A percentile compares a stretch with the other conserved stretches of the same genome.
Evolutionary conservation across 2,797 vertebrate genomes (phyloP).

Genomic region (Ptychobarbus kaznakovi): DNA sequence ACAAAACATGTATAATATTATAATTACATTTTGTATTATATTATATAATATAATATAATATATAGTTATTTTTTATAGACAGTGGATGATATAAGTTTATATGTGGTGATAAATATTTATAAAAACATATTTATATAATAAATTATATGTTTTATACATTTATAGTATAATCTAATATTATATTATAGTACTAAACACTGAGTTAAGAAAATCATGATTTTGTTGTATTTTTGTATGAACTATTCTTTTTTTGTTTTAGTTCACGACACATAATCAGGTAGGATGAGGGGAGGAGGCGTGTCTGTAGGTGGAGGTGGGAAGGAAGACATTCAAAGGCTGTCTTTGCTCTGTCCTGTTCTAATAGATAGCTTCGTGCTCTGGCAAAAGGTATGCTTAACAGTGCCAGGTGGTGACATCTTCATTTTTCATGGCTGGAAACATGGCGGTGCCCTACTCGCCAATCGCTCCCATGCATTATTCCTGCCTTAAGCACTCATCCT

Average conservation of each 20-base stretch:
- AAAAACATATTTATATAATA: too few relatives aligned
- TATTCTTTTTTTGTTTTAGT: background rate
- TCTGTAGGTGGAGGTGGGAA: background rate
- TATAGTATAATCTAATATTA: background rate
- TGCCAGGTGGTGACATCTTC: conserved; percentile 74
- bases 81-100: too few relatives aligned
- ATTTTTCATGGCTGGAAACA: conserved; percentile 72
- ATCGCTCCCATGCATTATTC: conserved; percentile 75
- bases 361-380: conserved; percentile 61
- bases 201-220: background rate
- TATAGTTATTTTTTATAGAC: too few relatives aligned
- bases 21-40: background rate
- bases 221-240: background rate
- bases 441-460: conserved; percentile 57
- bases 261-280: background rate
- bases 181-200: background rate
- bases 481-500: conserved; percentile 71
- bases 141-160: background rate
- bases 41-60: too few relatives aligned
- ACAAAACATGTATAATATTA: background rate
- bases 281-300: background rate
- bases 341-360: conserved; percentile 60
- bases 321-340: conserved; percentile 52
- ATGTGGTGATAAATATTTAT: too few relatives aligned
- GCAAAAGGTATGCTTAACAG: conserved; percentile 69